A percentile compares a stretch with the other conserved stretches of the same genome.
Evolutionary conservation across 2,113 vertebrate genomes (phyloP).

Genomic region (Myxocyprinus asiaticus): DNA sequence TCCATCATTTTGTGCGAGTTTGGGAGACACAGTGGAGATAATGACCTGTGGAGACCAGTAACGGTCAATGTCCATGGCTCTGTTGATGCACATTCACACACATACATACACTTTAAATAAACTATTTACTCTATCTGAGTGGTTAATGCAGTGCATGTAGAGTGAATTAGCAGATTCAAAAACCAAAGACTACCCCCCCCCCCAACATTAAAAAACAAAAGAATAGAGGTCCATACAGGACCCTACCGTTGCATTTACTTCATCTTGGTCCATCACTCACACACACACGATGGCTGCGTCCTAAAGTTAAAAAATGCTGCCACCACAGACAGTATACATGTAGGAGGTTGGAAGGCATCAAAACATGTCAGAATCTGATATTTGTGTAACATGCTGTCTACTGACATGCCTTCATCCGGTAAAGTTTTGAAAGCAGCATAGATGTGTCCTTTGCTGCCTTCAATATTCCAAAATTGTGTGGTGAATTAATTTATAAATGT

Average conservation of each 20-base stretch:
- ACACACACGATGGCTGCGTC: neutral
- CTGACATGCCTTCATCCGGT: too few relatives aligned
- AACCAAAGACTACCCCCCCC: conserved; percentile 36
- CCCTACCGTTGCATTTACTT: neutral
- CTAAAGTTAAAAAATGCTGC: too few relatives aligned
- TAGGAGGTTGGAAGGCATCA: too few relatives aligned
- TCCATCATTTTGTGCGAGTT: neutral
- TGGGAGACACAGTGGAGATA: neutral
- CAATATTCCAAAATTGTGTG: too few relatives aligned
- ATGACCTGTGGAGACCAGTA: neutral
- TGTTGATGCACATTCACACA: conserved; percentile 12
- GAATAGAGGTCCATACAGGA: conserved; percentile 24
- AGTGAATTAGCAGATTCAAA: conserved; percentile 56
- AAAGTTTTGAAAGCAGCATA: too few relatives aligned
- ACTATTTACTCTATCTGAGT: conserved; percentile 21
- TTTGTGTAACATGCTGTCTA: too few relatives aligned
- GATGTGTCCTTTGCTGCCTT: too few relatives aligned
- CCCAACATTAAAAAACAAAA: conserved; percentile 24
- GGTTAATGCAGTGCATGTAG: conserved; percentile 61
- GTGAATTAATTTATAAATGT: too few relatives aligned
- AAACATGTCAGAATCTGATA: too few relatives aligned
- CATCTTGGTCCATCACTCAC: neutral
- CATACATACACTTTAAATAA: conserved; percentile 43
- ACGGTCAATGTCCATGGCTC: conserved; percentile 10
- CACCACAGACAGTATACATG: too few relatives aligned